Evolutionary conservation across 2,888 invertebrate genomes (phyloP).

Genomic region (Nudaria mundana): DNA sequence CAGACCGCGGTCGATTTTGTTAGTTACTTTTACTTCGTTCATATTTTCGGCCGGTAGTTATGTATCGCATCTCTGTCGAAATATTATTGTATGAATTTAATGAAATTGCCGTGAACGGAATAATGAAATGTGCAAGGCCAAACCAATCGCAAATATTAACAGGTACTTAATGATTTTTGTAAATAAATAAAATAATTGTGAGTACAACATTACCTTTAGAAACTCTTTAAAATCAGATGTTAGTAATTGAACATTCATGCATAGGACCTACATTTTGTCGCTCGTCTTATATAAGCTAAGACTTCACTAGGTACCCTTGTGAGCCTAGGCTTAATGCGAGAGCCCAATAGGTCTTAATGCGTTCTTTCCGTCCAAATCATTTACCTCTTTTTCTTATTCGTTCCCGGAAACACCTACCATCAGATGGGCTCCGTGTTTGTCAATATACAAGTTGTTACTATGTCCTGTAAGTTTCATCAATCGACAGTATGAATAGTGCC

Average conservation of each 20-base stretch:
- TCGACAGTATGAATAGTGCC: too few species aligned
- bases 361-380: too few species aligned
- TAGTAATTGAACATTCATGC: too few species aligned
- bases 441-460: too few species aligned
- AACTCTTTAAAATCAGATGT: neutral
- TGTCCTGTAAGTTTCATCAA: neutral
- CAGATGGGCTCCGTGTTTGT: too few species aligned
- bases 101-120: neutral
- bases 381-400: too few species aligned
- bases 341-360: too few species aligned
- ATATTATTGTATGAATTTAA: conserved; percentile 3
- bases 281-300: too few species aligned
- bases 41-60: conserved; percentile 4
- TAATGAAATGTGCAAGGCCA: conserved; percentile 1
- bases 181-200: neutral
- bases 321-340: too few species aligned
- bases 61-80: conserved; percentile 2
- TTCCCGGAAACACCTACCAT: too few species aligned
- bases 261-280: neutral
- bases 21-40: conserved; percentile 3
- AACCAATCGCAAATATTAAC: neutral
- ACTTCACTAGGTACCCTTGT: too few species aligned
- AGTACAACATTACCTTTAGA: too few species aligned
- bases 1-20: conserved; percentile 3
- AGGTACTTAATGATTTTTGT: neutral